Percentiles rank a stretch among this genome's conserved stretches.
Conservation (phyloP, 2,797 vertebrate species). For the Cercopithecus neglectus region DNA sequence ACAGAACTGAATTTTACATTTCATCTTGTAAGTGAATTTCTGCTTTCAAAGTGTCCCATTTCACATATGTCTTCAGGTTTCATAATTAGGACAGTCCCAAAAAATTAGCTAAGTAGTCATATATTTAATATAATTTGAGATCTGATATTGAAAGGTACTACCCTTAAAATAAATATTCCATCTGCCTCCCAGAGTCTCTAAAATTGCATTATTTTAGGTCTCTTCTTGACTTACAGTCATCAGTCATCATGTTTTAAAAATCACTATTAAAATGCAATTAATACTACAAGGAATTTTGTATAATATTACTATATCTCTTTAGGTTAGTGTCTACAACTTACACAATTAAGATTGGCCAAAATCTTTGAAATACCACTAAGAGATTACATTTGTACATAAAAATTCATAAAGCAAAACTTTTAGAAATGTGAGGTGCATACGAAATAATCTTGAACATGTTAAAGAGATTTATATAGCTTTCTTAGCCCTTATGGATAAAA, state of each 20-base stretch:
- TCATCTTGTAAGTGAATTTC: neutral
- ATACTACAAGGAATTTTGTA: neutral
- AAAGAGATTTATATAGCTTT: neutral
- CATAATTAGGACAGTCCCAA: conserved; percentile 27
- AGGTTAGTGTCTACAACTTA: neutral
- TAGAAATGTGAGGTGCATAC: neutral
- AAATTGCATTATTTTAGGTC: conserved; percentile 45
- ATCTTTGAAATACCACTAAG: neutral
- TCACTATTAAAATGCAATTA: conserved; percentile 42
- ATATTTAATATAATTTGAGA: conserved; percentile 63
- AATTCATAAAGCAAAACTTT: neutral
- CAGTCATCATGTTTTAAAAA: conserved; percentile 37
- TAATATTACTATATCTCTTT: neutral
- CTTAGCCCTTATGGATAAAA: neutral
- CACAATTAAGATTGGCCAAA: neutral
- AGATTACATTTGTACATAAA: neutral
- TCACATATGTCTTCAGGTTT: conserved; percentile 60
- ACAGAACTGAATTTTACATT: conserved; percentile 2
- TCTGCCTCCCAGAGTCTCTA: neutral
- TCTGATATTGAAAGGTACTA: conserved; percentile 38
- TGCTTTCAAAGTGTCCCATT: conserved; percentile 7
- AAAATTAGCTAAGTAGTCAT: conserved; percentile 53
- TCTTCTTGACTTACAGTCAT: conserved; percentile 26
- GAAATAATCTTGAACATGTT: neutral
- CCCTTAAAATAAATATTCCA: conserved; percentile 38